These are phyloP conservation scores for Ochotona curzoniae DNA, from an alignment of 2,113 vertebrate genomes.

Conservation along the genomic window DNA sequence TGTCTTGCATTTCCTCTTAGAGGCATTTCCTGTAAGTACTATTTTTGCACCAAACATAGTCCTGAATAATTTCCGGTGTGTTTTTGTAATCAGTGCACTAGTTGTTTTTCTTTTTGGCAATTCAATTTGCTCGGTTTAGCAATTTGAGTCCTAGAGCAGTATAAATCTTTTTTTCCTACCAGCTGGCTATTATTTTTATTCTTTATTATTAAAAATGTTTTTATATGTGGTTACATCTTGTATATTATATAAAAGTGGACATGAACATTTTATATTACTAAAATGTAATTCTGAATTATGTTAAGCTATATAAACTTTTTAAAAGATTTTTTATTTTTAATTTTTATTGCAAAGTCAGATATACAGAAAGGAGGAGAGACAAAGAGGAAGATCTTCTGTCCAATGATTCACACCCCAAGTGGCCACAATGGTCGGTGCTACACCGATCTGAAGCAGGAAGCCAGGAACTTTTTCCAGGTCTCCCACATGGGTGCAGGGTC, in stretches of 20 bases:
- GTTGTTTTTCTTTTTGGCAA: slow-evolving; percentile 21
- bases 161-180: not conserved
- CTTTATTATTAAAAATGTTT: not conserved
- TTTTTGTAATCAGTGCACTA: not conserved
- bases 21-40: slow-evolving; percentile 21
- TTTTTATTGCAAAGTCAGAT: too few relatives aligned
- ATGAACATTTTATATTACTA: not conserved
- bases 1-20: slow-evolving; percentile 14
- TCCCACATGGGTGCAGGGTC: too few relatives aligned
- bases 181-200: not conserved
- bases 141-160: not conserved
- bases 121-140: not conserved
- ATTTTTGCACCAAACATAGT: slow-evolving; percentile 3
- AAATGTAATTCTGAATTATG: not conserved
- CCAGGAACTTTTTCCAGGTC: too few relatives aligned
- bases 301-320: slow-evolving; percentile 2
- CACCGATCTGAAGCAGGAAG: too few relatives aligned
- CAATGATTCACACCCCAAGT: too few relatives aligned
- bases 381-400: too few relatives aligned
- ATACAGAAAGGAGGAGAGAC: too few relatives aligned
- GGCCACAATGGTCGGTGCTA: too few relatives aligned
- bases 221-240: not conserved
- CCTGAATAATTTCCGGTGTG: slow-evolving; percentile 15
- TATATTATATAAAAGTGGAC: not conserved
- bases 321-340: too few relatives aligned